Base-by-base conservation (phyloP, 2,113 vertebrate species). In the Prunella fulvescens region DNA sequence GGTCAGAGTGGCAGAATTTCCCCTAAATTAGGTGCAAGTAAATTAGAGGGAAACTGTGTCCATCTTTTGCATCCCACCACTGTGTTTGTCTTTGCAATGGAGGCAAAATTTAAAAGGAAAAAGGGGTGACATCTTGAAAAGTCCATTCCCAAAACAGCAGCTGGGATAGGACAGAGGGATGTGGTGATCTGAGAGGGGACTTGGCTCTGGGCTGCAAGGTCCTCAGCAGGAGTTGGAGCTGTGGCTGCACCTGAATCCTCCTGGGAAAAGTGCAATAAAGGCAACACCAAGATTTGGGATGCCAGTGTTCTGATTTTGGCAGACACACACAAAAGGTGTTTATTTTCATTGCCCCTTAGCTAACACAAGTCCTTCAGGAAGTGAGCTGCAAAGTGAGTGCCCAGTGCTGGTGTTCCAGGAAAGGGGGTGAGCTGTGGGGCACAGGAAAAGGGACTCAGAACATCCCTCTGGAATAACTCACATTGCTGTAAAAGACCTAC, bases 401-500 rank as follows among this genome's bases (percentile, higher is more conserved):
- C 22, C 20, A 20, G 62, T 22, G 70, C 28, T 3, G 2, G 33
- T 50, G 69, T 20, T 61, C 62, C 67, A 19, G 58, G 45, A 19
- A 31, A 47, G 18, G 4, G 14, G 19, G 29, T 40, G 70, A 64
- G 51, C 26, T 37, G 4, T 22, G 35, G 33, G 35, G 42, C 51
- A 50, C 23, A 25, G 56, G 19, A n/a, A 35, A 64, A 90, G 19
- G 25, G 67, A n/a, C 28, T 9, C 0, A 14, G 56, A 53, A 44
- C 37, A 18, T 24, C 58, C 44, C 12, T 20, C 37, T 72, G 40
- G 60, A 58, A 64, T 10, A 53, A 72, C 31, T 7, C 17, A 11
- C 1, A 0, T 16, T 1, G 0, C n/a, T 61, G 70, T 29, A 65
- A 65, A 51, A 72, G 76, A 28, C 0, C 0, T 31, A 20, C 37